Conservation (phyloP, 2,888 invertebrate genomes). For the Drosophila mettleri region DNA sequence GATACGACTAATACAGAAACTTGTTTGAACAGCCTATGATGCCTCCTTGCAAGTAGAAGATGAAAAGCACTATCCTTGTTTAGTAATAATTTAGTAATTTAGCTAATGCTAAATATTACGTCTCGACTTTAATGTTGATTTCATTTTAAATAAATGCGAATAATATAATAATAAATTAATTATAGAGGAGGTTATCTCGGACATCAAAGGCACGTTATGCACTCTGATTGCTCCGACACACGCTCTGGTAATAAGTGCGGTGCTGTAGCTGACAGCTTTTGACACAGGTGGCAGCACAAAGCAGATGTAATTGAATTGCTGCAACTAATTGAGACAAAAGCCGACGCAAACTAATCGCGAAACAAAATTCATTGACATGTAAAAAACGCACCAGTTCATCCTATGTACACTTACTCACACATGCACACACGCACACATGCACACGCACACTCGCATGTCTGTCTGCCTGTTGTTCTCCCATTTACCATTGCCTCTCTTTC, state of each 20-base stretch:
- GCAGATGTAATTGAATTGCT: conserved; percentile 48
- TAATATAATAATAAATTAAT: not conserved
- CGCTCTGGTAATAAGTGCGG: conserved; percentile 1
- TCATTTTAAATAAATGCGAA: not conserved
- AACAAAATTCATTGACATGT: conserved; percentile 69
- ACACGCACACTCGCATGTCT: not conserved
- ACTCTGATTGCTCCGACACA: conserved; percentile 1
- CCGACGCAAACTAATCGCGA: conserved; percentile 59
- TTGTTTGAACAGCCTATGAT: conserved; percentile 46
- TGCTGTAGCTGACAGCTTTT: conserved; percentile 64
- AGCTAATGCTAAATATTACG: too few relatives aligned
- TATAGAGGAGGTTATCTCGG: not conserved
- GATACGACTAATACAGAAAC: conserved; percentile 48
- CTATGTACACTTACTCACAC: not conserved
- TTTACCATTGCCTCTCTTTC: not conserved
- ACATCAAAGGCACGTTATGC: conserved; percentile 8
- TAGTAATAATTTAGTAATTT: too few relatives aligned
- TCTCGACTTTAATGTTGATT: too few relatives aligned
- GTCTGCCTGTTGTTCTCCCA: conserved; percentile 5
- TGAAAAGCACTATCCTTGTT: too few relatives aligned
- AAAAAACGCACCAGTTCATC: conserved; percentile 62
- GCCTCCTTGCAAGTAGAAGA: conserved; percentile 10
- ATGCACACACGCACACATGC: not conserved
- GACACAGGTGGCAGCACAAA: conserved; percentile 33
- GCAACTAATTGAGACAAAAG: conserved; percentile 55